A percentile compares a stretch with the other conserved stretches of the same genome.
Conservation (phyloP, 92 coral and sea anemone genomes). For the Zoanthus solanderi region DNA sequence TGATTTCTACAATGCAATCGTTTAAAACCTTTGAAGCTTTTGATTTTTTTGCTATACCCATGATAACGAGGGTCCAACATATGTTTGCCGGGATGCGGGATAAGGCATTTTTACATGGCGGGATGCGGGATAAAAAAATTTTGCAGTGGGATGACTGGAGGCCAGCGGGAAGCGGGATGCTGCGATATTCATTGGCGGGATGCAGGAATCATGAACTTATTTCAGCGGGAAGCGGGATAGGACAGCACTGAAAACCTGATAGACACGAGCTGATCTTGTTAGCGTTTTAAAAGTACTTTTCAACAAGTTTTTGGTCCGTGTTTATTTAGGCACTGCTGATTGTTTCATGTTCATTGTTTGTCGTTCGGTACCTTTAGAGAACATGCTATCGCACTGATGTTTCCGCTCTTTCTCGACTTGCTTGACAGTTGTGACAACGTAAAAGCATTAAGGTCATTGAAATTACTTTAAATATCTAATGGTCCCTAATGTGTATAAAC, state of each 20-base stretch:
- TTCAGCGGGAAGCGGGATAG: slow-evolving; percentile 17
- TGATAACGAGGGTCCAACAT: too few relatives aligned
- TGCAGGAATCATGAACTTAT: slow-evolving; percentile 19
- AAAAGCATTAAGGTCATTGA: too few relatives aligned
- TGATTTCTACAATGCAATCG: too few relatives aligned
- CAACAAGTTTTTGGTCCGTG: not conserved
- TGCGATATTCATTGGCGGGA: slow-evolving; percentile 27
- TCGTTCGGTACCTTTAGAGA: not conserved
- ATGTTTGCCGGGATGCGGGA: too few relatives aligned
- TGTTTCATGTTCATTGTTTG: too few relatives aligned
- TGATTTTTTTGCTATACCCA: not conserved
- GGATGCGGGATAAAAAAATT: too few relatives aligned
- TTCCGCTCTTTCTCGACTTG: too few relatives aligned
- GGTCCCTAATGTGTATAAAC: too few relatives aligned
- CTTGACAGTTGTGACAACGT: too few relatives aligned
- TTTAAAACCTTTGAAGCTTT: not conserved
- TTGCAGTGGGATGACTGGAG: not conserved
- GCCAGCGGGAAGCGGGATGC: slow-evolving; percentile 35
- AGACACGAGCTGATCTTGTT: not conserved
- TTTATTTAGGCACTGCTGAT: not conserved
- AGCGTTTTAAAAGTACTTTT: not conserved
- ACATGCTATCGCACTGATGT: not conserved
- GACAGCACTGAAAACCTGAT: not conserved
- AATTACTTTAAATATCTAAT: too few relatives aligned
- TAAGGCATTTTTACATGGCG: not conserved